Percentiles rank a stretch among this genome's conserved stretches.
Evolutionary conservation across 2,113 vertebrate species (phyloP).

Genomic region (Oophaga pumilio): DNA sequence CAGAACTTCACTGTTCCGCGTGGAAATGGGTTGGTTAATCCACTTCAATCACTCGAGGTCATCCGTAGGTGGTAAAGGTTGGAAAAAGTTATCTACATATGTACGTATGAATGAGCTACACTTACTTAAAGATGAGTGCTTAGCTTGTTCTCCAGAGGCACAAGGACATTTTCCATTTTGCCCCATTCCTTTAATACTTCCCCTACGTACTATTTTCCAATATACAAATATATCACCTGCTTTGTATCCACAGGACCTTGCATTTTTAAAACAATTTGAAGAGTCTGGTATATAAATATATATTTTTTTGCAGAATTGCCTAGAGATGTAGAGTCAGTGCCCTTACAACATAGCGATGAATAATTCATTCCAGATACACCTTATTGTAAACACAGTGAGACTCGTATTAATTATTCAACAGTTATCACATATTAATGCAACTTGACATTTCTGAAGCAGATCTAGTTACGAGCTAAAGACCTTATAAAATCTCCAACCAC

Average conservation of each 20-base stretch:
- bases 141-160: background rate
- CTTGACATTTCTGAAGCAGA: slow-evolving; percentile 59
- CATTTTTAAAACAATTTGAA: slow-evolving; percentile 34
- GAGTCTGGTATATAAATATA: slow-evolving; percentile 11
- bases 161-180: background rate
- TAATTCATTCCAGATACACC: slow-evolving; percentile 58
- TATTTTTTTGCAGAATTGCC: slow-evolving; percentile 38
- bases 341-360: slow-evolving; percentile 55
- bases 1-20: background rate
- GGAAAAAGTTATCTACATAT: background rate
- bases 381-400: slow-evolving; percentile 59
- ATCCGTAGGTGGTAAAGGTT: background rate
- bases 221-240: slow-evolving; percentile 20
- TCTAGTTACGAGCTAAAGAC: slow-evolving; percentile 59
- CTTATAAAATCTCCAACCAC: slow-evolving; percentile 59
- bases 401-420: slow-evolving; percentile 58
- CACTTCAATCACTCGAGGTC: background rate
- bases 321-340: slow-evolving; percentile 56
- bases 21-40: background rate
- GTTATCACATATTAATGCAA: slow-evolving; percentile 60
- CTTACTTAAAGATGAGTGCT: background rate
- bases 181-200: background rate
- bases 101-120: background rate
- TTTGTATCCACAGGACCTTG: slow-evolving; percentile 30
- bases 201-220: slow-evolving; percentile 5